Evolutionary conservation across 2,113 vertebrate genomes (phyloP).

Genomic region (Propithecus coquereli): DNA sequence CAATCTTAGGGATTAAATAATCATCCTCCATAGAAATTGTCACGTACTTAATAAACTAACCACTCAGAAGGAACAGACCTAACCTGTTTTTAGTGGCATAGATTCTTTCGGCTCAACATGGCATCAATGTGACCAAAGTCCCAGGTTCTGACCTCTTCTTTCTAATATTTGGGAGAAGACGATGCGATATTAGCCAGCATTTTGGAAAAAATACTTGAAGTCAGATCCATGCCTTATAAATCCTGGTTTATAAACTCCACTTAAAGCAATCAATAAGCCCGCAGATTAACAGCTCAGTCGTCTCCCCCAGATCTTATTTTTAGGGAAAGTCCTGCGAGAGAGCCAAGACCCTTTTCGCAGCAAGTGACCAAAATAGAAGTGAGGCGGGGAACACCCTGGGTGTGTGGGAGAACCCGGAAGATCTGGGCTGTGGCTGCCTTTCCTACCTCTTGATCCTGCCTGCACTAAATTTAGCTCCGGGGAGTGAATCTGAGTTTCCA

Average conservation of each 20-base stretch:
- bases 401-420: background rate
- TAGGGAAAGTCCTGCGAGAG: background rate
- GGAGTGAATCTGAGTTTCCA: background rate
- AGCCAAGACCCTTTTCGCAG: background rate
- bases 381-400: too few species aligned
- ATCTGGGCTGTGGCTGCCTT: background rate
- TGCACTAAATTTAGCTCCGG: background rate
- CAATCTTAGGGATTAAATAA: background rate
- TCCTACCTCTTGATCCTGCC: background rate
- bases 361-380: background rate
- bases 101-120: background rate
- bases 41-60: background rate
- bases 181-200: background rate
- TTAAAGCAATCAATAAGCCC: background rate
- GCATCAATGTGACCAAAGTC: background rate
- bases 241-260: conserved; percentile 15
- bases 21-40: background rate
- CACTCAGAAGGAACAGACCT: background rate
- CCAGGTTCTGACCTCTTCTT: background rate
- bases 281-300: background rate
- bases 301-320: background rate
- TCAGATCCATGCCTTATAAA: conserved; percentile 10
- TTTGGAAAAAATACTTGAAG: background rate
- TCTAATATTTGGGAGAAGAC: background rate
- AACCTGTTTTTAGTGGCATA: background rate